Evolutionary conservation across 23 tunicate species (phyloP), one percentile per base, ranked within the genome.

Genomic region (Ciona savignyi): DNA sequence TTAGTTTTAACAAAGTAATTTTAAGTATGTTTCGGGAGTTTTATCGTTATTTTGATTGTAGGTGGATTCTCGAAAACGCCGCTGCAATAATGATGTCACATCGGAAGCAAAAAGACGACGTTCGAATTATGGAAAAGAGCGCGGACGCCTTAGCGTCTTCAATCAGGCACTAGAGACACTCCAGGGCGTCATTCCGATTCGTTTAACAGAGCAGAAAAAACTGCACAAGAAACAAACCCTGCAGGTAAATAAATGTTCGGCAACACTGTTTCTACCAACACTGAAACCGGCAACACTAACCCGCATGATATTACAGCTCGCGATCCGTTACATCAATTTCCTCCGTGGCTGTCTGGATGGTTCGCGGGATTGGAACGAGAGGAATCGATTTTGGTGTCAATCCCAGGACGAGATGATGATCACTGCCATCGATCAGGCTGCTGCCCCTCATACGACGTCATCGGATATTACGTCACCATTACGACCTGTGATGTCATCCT

Each of bases 141-240:
- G 71, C 27, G 77, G 33, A 62, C 33, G 85, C 35, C 70, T 72
- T 4, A 64, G 70, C 3, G 72, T 72, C 3, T 72, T 80, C 31
- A 80, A 80, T 35, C 63, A 80, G 29, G 85, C 85, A 2, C 56
- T 80, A 4, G 85, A 63, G 4, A 32, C 71, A n/a, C 28, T 80
- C 2, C 85, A 80, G 35, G 72, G 70, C 71, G 77, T 80, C 22
- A 29, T 80, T 25, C 85, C 85, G 6, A 74, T 80, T 32, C 76
- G 85, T 30, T 68, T 80, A 22, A 75, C 85, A 4, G 35, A 80
- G 64, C 66, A 66, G 25, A 32, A 72, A 34, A 80, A 80, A 60
- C 77, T 80, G 20, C 78, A 80, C 32, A 62, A 80, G 60, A 80
- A 72, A 63, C 85, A 80, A 72, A 80, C 85, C 4, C 24, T 80